phyloP scores from a whole-genome alignment of 2,888 invertebrate species.

The Eupithecia vulgata region DNA sequence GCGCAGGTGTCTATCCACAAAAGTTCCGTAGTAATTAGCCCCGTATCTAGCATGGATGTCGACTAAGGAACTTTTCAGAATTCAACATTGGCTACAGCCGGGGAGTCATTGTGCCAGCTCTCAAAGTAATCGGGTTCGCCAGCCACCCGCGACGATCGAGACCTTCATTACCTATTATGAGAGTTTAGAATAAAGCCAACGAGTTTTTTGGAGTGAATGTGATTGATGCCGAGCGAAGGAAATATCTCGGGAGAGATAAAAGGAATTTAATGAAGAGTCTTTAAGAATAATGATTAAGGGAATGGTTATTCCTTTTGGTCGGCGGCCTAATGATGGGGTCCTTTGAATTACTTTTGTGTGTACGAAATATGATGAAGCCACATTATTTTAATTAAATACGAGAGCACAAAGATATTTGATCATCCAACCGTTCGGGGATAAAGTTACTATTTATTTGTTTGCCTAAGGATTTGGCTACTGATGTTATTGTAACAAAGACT shows the following conservation, averaged over 20 bases:
- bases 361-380: constrained; percentile 69
- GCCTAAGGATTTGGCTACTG: constrained; percentile 18
- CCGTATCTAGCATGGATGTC: constrained; percentile 78
- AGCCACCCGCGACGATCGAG: constrained; percentile 78
- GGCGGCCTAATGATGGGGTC: constrained; percentile 78
- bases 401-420: constrained; percentile 42
- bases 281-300: constrained; percentile 84
- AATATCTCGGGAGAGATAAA: constrained; percentile 83
- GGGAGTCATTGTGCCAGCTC: constrained; percentile 77
- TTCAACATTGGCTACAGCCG: constrained; percentile 78
- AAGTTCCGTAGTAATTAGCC: constrained; percentile 82
- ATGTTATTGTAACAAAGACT: constrained; percentile 25
- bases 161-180: constrained; percentile 84
- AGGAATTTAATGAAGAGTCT: constrained; percentile 84
- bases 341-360: constrained; percentile 78
- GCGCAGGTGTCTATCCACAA: constrained; percentile 83
- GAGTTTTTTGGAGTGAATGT: constrained; percentile 83
- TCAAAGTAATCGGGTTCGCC: constrained; percentile 81
- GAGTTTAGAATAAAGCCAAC: constrained; percentile 84
- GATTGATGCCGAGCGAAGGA: constrained; percentile 82
- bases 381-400: constrained; percentile 70
- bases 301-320: constrained; percentile 83
- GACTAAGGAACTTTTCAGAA: constrained; percentile 80
- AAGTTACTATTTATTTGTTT: constrained; percentile 24
- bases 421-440: constrained; percentile 26